Conservation (phyloP, 2,113 vertebrate genomes). For the Crotalus helleri region DNA sequence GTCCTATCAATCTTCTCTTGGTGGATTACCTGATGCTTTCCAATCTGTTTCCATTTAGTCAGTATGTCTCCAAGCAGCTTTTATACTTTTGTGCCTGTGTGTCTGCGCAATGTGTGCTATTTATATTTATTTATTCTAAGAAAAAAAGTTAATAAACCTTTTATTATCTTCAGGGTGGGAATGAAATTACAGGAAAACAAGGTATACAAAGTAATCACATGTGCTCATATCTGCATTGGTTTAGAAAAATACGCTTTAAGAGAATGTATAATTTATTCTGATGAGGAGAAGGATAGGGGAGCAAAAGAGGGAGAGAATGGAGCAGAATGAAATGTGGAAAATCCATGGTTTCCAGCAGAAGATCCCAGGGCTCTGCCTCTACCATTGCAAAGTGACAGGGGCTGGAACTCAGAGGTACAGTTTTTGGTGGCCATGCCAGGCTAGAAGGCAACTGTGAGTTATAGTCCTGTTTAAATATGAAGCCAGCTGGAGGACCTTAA, state of each 20-base stretch:
- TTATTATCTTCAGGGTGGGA: not conserved
- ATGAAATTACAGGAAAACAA: not conserved
- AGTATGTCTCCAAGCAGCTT: not conserved
- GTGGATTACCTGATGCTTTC: fast-evolving
- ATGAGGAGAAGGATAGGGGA: not conserved
- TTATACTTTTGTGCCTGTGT: not conserved
- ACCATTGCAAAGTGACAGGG: not conserved
- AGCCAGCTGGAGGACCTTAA: not conserved
- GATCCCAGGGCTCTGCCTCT: too few species aligned
- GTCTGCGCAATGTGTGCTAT: not conserved
- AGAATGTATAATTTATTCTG: too few species aligned
- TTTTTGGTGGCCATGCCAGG: not conserved
- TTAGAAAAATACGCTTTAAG: not conserved
- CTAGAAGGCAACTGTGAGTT: not conserved
- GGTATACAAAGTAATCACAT: not conserved
- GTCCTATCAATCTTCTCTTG: fast-evolving
- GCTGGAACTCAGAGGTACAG: not conserved
- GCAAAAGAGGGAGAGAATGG: not conserved
- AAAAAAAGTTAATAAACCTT: not conserved
- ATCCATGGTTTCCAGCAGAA: not conserved
- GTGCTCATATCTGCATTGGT: not conserved
- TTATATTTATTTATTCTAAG: not conserved
- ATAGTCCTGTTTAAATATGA: not conserved
- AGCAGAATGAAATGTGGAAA: not conserved
- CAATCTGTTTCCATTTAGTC: not conserved